Evolutionary conservation across 2,888 invertebrate species (phyloP).

Genomic region (Arge pagana): DNA sequence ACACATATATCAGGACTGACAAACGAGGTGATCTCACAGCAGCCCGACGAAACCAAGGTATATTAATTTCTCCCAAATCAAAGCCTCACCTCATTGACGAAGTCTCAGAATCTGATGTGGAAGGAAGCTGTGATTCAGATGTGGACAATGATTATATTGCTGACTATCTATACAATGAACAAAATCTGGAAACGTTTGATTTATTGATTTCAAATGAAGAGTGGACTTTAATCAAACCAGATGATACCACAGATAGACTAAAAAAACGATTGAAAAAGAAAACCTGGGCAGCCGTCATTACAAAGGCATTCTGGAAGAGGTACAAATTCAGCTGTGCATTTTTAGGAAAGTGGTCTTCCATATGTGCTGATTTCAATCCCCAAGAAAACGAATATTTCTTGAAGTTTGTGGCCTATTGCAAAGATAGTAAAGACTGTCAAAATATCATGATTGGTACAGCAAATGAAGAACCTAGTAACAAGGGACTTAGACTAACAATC

Average conservation of each 20-base stretch:
- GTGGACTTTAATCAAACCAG: slow-evolving; percentile 23
- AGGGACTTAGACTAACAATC: slow-evolving; percentile 18
- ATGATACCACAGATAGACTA: neutral
- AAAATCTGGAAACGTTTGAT: slow-evolving; percentile 8
- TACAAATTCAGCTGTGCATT: slow-evolving; percentile 27
- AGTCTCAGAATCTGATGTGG: slow-evolving; percentile 4
- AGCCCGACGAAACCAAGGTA: slow-evolving; percentile 19
- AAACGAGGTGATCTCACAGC: slow-evolving; percentile 17
- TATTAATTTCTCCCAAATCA: neutral
- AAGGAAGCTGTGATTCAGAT: slow-evolving; percentile 3
- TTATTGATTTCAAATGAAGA: slow-evolving; percentile 10
- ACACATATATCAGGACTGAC: slow-evolving; percentile 23
- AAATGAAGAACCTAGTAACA: slow-evolving; percentile 6
- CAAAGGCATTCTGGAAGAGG: slow-evolving; percentile 25
- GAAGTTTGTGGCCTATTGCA: slow-evolving; percentile 23
- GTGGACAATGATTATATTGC: neutral
- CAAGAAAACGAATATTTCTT: slow-evolving; percentile 13
- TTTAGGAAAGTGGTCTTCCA: slow-evolving; percentile 21
- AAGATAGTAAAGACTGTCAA: slow-evolving; percentile 13
- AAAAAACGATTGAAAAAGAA: slow-evolving; percentile 11
- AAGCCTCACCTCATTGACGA: slow-evolving; percentile 10
- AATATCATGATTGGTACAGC: slow-evolving; percentile 24
- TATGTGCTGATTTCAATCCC: neutral
- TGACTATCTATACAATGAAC: neutral
- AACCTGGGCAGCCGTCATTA: slow-evolving; percentile 24